Percentiles rank a stretch among this genome's conserved stretches.
phyloP scores from a whole-genome alignment of 1,140 invertebrate species.

The Drosophila truncata region DNA sequence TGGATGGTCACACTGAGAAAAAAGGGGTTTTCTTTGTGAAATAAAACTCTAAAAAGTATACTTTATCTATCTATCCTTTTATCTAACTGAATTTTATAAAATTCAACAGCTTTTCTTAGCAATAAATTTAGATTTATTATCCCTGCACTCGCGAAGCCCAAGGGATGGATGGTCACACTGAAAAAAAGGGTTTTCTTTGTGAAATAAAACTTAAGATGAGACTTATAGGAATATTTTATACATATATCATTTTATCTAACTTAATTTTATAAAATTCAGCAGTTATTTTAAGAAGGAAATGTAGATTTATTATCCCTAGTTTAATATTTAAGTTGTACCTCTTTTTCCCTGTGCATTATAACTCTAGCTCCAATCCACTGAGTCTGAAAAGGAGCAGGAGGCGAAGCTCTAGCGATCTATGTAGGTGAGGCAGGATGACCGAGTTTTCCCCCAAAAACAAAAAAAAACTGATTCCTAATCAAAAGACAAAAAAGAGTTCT shows the following conservation, averaged over 20 bases:
- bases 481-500: slow-evolving; percentile 44
- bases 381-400: slow-evolving; percentile 4
- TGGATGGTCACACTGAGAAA: slow-evolving; percentile 32
- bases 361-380: not conserved
- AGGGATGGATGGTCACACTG: slow-evolving; percentile 33
- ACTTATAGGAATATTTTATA: too few relatives aligned
- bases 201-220: not conserved
- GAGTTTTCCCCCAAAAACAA: slow-evolving; percentile 41
- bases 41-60: not conserved
- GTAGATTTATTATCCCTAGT: too few relatives aligned
- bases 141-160: slow-evolving; percentile 28
- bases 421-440: slow-evolving; percentile 59
- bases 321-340: too few relatives aligned
- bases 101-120: too few relatives aligned
- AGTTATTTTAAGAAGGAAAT: too few relatives aligned
- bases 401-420: slow-evolving; percentile 31
- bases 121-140: too few relatives aligned
- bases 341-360: slow-evolving; percentile 4
- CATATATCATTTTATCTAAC: not conserved
- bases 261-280: not conserved
- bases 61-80: not conserved
- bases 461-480: slow-evolving; percentile 48
- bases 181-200: slow-evolving; percentile 10
- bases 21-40: not conserved
- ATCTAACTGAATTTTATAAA: not conserved